phyloP scores from a whole-genome alignment of 2,797 vertebrate species.

The Cryptoprocta ferox region DNA sequence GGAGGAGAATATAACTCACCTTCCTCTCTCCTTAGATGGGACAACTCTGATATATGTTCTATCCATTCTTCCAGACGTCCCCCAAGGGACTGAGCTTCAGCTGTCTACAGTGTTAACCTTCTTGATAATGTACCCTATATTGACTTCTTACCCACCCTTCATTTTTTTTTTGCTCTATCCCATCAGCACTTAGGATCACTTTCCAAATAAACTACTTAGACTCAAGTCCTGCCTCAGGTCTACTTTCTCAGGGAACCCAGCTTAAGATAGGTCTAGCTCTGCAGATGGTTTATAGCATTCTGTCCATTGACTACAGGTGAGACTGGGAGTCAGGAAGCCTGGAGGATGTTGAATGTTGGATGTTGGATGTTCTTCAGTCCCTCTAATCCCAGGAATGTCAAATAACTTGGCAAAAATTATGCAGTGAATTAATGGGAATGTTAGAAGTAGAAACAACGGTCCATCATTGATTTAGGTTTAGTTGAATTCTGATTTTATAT shows the following conservation, averaged over 20 bases:
- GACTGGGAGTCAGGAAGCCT: neutral
- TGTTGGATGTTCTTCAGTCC: neutral
- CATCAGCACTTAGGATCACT: neutral
- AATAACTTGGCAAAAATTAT: neutral
- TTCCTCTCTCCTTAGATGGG: neutral
- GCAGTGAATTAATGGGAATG: neutral
- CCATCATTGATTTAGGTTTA: neutral
- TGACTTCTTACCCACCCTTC: neutral
- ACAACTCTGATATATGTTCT: neutral
- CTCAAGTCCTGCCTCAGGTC: neutral
- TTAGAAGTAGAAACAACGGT: neutral
- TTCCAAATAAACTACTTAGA: neutral
- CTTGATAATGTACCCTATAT: neutral
- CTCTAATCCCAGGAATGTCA: neutral
- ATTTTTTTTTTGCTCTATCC: neutral
- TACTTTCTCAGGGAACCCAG: neutral
- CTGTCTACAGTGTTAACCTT: neutral
- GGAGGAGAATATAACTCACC: neutral
- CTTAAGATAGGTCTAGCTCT: neutral
- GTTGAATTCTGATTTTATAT: neutral
- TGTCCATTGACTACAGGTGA: neutral
- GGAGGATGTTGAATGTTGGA: neutral
- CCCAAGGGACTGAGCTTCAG: neutral
- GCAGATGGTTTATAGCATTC: neutral
- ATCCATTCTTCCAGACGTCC: neutral